Conservation (phyloP, 2,888 invertebrate species). For the Oligia strigilis region DNA sequence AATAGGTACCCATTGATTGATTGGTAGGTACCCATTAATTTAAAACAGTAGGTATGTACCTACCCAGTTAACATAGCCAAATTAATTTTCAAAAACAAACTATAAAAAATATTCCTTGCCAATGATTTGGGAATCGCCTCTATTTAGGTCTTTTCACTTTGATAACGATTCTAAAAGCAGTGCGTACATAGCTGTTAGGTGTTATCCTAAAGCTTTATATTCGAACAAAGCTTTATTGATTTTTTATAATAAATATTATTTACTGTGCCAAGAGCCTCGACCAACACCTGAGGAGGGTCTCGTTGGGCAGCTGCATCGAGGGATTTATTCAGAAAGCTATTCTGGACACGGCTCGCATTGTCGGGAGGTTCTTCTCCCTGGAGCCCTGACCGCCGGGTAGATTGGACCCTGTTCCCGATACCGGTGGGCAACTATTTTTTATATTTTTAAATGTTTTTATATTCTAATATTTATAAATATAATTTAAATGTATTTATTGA, state of each 20-base stretch:
- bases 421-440: too few species aligned
- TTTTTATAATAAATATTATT: background rate
- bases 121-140: conserved; percentile 14
- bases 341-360: too few species aligned
- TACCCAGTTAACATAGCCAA: background rate
- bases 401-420: too few species aligned
- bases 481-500: too few species aligned
- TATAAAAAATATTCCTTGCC: background rate
- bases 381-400: too few species aligned
- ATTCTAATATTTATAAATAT: too few species aligned
- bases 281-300: too few species aligned
- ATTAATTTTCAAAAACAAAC: background rate
- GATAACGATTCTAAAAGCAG: conserved; percentile 18
- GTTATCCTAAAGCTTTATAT: background rate
- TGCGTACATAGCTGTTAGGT: background rate
- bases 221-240: background rate
- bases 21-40: background rate
- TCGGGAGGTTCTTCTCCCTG: too few species aligned
- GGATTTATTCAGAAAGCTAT: too few species aligned
- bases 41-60: background rate
- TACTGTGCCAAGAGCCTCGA: too few species aligned
- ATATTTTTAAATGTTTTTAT: too few species aligned
- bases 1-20: background rate
- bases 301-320: too few species aligned
- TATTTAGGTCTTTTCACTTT: background rate